These are phyloP conservation scores for Aptenodytes forsteri DNA, from an alignment of 2,113 vertebrate genomes.

Conservation along the genomic window DNA sequence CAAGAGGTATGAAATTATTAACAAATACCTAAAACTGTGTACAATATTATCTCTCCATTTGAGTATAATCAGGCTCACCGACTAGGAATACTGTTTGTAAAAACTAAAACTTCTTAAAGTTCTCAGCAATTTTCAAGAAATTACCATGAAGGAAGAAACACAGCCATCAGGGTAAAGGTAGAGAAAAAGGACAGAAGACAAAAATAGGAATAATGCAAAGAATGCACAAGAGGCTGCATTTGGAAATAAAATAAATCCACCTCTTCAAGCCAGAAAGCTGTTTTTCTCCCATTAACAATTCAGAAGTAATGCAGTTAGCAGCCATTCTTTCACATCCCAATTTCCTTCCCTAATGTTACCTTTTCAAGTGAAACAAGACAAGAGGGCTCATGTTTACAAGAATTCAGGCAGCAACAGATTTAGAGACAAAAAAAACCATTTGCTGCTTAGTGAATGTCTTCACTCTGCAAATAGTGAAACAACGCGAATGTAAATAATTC, in stretches of 20 bases:
- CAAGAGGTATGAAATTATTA: not conserved
- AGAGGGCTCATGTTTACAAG: not conserved
- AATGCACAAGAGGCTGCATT: not conserved
- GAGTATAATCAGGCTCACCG: not conserved
- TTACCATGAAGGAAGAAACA: not conserved
- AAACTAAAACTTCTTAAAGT: not conserved
- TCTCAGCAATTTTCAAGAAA: not conserved
- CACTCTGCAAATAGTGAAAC: not conserved
- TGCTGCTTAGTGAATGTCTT: not conserved
- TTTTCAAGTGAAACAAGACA: not conserved
- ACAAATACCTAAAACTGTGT: not conserved
- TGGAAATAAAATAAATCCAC: not conserved
- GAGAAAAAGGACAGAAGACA: not conserved
- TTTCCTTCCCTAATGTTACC: not conserved
- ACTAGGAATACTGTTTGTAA: not conserved
- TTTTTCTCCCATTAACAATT: not conserved
- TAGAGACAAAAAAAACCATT: not conserved
- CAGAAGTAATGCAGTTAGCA: not conserved
- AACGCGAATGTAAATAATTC: not conserved
- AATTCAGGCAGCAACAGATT: not conserved
- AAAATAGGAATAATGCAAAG: not conserved
- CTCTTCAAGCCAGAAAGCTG: not conserved
- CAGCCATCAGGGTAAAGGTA: not conserved
- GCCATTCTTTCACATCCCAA: not conserved
- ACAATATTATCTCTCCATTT: not conserved